These are phyloP conservation scores for Drosophila virilis DNA, from an alignment of 1,140 invertebrate genomes.

Conservation along the genomic window DNA sequence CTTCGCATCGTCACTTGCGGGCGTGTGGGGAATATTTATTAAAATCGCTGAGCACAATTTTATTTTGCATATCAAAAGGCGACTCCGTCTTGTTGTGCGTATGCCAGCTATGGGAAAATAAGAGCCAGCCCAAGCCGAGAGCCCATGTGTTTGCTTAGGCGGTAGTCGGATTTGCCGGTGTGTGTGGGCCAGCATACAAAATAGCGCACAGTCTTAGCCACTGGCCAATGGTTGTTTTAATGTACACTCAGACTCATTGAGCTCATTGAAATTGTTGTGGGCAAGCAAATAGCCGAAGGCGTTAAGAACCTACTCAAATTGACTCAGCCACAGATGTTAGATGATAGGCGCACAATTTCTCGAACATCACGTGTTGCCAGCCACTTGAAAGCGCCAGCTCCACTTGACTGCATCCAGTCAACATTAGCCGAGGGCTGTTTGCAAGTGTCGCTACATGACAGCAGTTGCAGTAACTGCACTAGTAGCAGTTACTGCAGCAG, in stretches of 20 bases:
- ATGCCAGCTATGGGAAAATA: constrained; percentile 20
- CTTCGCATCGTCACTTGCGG: constrained; percentile 30
- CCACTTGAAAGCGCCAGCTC: constrained; percentile 18
- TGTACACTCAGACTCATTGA: constrained; percentile 29
- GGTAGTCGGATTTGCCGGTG: background rate
- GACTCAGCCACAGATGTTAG: constrained; percentile 29
- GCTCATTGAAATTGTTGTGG: constrained; percentile 54
- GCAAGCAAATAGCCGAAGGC: constrained; percentile 61
- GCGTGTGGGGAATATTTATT: constrained; percentile 74
- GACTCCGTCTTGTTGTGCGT: constrained; percentile 44
- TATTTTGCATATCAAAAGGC: constrained; percentile 79
- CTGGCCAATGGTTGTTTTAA: constrained; percentile 1
- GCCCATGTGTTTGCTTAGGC: constrained; percentile 40
- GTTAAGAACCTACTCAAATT: constrained; percentile 52
- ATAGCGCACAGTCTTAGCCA: constrained; percentile 34
- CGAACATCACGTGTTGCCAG: constrained; percentile 15
- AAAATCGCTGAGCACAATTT: constrained; percentile 76
- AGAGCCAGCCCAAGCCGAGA: background rate
- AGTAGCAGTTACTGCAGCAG: constrained; percentile 2
- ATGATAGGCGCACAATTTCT: constrained; percentile 35
- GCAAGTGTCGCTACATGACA: constrained; percentile 43
- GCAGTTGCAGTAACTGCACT: constrained; percentile 16
- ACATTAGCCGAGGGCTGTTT: constrained; percentile 36
- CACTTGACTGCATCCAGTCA: constrained; percentile 22
- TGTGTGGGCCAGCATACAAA: constrained; percentile 31